Evolutionary conservation across 2,113 vertebrate genomes (phyloP).

Genomic region (Poeciliopsis turrubarensis): DNA sequence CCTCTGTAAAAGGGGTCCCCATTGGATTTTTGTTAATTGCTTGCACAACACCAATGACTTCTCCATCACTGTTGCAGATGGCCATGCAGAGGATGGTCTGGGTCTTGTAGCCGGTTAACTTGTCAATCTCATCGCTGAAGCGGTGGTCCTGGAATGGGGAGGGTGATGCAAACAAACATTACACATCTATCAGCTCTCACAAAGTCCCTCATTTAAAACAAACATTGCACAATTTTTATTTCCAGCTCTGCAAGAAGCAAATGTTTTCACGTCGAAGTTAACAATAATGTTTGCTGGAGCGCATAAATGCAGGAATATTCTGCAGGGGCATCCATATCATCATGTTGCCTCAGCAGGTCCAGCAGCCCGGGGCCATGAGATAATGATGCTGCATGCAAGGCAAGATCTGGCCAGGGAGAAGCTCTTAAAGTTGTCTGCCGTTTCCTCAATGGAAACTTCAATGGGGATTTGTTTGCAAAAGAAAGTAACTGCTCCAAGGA

Average conservation of each 20-base stretch:
- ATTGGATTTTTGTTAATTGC: conserved; percentile 83
- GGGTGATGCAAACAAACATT: conserved; percentile 16
- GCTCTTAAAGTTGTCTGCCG: conserved; percentile 11
- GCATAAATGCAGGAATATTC: conserved; percentile 51
- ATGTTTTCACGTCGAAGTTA: not conserved
- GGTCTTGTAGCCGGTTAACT: conserved; percentile 83
- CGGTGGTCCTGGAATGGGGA: conserved; percentile 76
- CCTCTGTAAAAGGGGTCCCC: conserved; percentile 79
- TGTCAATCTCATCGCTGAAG: conserved; percentile 86
- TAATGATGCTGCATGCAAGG: conserved; percentile 68
- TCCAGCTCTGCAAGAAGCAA: not conserved
- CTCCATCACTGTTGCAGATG: conserved; percentile 81
- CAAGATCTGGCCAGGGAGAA: conserved; percentile 17
- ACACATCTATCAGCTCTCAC: not conserved
- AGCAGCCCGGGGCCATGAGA: conserved; percentile 69
- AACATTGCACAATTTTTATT: not conserved
- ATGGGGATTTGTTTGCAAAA: not conserved
- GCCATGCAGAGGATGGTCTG: conserved; percentile 84
- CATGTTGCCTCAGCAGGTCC: conserved; percentile 36
- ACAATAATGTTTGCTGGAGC: conserved; percentile 4
- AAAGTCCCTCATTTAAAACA: not conserved
- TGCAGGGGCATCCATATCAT: conserved; percentile 38
- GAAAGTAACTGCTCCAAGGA: not conserved
- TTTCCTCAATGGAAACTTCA: conserved; percentile 9
- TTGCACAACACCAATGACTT: conserved; percentile 83